Percentiles rank a stretch among this genome's conserved stretches.
Conservation (phyloP, 2,888 invertebrate genomes). For the Drosophila maculinotata region DNA sequence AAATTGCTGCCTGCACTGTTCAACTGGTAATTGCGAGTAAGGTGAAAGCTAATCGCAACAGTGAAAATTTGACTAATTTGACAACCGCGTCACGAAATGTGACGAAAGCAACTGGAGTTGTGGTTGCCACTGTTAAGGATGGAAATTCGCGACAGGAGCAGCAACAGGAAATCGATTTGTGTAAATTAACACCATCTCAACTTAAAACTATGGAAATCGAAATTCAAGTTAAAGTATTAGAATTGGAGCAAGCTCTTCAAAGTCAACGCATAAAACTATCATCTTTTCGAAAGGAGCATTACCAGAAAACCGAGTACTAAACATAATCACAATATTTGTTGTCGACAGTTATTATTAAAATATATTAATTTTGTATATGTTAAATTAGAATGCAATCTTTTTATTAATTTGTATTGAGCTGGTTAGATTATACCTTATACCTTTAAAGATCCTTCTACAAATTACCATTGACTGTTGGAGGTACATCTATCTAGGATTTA, state of each 20-base stretch:
- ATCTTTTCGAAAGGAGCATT: conserved; percentile 95
- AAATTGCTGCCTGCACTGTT: conserved; percentile 97
- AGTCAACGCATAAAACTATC: conserved; percentile 94
- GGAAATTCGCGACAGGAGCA: conserved; percentile 95
- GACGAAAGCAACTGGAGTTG: conserved; percentile 94
- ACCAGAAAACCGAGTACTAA: conserved; percentile 86
- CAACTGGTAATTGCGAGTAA: conserved; percentile 98
- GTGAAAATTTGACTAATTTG: conserved; percentile 91
- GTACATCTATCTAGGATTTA: no score
- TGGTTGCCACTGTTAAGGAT: conserved; percentile 97
- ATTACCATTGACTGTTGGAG: no score
- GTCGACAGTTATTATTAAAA: conserved; percentile 32
- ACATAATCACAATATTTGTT: conserved; percentile 25
- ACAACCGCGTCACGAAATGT: conserved; percentile 95
- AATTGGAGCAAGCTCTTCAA: conserved; percentile 95
- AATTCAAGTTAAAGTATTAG: conserved; percentile 96
- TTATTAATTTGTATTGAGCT: background rate
- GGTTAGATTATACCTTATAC: background rate
- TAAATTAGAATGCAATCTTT: conserved; percentile 8
- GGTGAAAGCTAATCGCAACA: conserved; percentile 96
- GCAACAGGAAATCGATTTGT: conserved; percentile 95
- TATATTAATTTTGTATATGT: conserved; percentile 27
- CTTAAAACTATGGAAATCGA: conserved; percentile 99
- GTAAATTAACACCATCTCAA: conserved; percentile 95
- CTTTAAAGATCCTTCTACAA: no score